A percentile compares a stretch with the other conserved stretches of the same genome.
These are phyloP conservation scores for Caloenas nicobarica DNA, from an alignment of 2,113 vertebrate genomes.

Conservation along the genomic window DNA sequence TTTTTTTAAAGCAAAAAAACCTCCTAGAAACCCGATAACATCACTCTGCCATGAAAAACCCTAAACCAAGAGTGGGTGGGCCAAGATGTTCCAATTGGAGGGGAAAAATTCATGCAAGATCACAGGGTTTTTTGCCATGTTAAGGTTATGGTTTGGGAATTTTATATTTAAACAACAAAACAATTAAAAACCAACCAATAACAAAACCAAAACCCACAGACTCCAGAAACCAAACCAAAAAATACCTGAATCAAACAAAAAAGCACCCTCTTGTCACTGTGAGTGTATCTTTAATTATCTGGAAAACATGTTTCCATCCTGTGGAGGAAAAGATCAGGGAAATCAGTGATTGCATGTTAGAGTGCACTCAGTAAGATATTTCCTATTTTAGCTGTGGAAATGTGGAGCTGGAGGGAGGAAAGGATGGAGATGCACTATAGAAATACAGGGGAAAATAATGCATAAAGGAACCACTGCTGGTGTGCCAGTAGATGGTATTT, in stretches of 20 bases:
- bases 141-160: neutral
- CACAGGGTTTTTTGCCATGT: too few species aligned
- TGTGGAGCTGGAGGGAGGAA: neutral
- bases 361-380: neutral
- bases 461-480: neutral
- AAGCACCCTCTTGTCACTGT: neutral
- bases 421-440: neutral
- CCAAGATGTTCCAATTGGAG: neutral
- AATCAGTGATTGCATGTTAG: neutral
- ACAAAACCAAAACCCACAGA: too few species aligned
- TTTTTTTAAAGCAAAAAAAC: neutral
- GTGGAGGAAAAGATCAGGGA: neutral
- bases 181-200: neutral
- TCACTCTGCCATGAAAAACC: fast-evolving
- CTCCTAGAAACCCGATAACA: neutral
- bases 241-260: too few species aligned
- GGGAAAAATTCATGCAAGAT: too few species aligned
- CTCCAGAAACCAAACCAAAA: too few species aligned
- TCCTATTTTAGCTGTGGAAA: neutral
- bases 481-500: neutral
- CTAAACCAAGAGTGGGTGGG: neutral
- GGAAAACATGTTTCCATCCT: neutral
- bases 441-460: neutral
- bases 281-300: neutral
- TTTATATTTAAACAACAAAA: neutral